Percentiles rank a stretch among this genome's conserved stretches.
These are phyloP conservation scores for Poecilia latipinna DNA, from an alignment of 2,113 vertebrate species.

Conservation along the genomic window DNA sequence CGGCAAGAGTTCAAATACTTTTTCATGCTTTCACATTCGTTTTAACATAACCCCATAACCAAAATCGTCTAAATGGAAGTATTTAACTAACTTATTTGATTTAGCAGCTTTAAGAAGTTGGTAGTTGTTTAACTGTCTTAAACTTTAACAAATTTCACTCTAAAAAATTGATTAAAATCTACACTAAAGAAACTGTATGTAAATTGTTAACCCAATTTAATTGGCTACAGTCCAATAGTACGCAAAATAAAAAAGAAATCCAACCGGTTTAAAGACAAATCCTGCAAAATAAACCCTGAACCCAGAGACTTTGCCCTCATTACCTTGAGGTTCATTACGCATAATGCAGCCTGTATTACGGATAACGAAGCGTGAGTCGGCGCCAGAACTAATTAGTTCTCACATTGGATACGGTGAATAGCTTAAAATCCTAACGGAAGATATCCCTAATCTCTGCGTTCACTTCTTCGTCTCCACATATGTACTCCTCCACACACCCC, in stretches of 20 bases:
- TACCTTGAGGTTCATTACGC: constrained; percentile 16
- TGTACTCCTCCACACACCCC: not conserved
- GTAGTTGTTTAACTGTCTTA: too few relatives aligned
- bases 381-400: constrained; percentile 40
- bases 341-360: constrained; percentile 26
- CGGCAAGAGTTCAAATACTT: too few relatives aligned
- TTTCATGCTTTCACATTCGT: not conserved
- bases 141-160: too few relatives aligned
- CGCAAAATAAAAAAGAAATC: constrained; percentile 7
- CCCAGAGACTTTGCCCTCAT: constrained; percentile 12
- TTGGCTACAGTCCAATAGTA: not conserved
- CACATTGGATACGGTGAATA: constrained; percentile 7
- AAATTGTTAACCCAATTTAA: not conserved
- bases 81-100: not conserved
- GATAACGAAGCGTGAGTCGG: constrained; percentile 50
- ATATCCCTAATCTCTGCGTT: constrained; percentile 9
- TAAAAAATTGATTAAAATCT: too few relatives aligned
- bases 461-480: not conserved
- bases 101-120: too few relatives aligned
- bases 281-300: not conserved
- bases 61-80: not conserved
- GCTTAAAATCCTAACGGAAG: constrained; percentile 11
- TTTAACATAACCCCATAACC: not conserved
- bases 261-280: too few relatives aligned
- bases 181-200: too few relatives aligned